Percentiles rank a stretch among this genome's conserved stretches.
Conservation (phyloP, 23 tunicate genomes). For the Styela clava region DNA sequence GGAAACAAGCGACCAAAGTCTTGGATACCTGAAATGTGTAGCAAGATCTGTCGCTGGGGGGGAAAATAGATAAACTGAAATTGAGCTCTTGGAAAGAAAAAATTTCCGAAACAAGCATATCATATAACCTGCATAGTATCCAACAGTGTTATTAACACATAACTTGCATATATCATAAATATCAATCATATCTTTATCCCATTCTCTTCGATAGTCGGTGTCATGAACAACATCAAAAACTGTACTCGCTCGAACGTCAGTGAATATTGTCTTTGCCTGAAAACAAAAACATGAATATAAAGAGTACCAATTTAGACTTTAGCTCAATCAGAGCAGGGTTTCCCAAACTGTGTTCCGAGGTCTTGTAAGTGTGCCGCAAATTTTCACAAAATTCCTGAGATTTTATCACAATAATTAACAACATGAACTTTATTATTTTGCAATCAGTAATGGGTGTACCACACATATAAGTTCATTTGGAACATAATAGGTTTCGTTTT, state of each 20-base stretch:
- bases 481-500: too few relatives aligned
- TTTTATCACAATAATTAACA: background rate
- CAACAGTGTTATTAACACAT: constrained; percentile 82
- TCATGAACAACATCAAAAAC: constrained; percentile 95
- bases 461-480: too few relatives aligned
- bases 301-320: background rate
- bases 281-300: background rate
- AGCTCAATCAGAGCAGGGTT: too few relatives aligned
- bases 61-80: too few relatives aligned
- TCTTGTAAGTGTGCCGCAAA: background rate
- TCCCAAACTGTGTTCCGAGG: background rate
- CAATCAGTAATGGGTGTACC: too few relatives aligned
- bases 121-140: constrained; percentile 83
- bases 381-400: too few relatives aligned
- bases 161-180: constrained; percentile 86
- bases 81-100: too few relatives aligned
- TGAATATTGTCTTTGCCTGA: constrained; percentile 69
- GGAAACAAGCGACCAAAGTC: too few relatives aligned
- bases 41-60: too few relatives aligned
- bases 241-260: constrained; percentile 63
- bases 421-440: too few relatives aligned
- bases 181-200: constrained; percentile 97
- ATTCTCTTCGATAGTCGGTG: constrained; percentile 81
- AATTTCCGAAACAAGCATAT: background rate
- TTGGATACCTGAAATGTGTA: too few relatives aligned